A percentile compares a stretch with the other conserved stretches of the same genome.
Evolutionary conservation across 2,888 invertebrate species (phyloP).

Genomic region (Loripinus fragilis): DNA sequence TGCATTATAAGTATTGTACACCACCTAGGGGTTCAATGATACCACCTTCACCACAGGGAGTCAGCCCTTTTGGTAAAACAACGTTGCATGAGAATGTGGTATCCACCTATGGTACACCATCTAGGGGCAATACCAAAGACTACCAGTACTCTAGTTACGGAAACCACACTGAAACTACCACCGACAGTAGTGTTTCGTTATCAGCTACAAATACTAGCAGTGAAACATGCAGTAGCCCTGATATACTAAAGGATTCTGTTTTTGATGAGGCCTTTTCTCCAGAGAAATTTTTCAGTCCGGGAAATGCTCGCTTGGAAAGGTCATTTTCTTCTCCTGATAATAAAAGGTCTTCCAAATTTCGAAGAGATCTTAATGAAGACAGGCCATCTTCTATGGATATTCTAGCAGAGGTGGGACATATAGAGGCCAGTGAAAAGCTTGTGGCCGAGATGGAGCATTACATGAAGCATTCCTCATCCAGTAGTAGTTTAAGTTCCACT

Average conservation of each 20-base stretch:
- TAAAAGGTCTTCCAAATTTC: conserved; percentile 29
- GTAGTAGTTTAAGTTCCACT: conserved; percentile 50
- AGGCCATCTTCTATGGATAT: conserved; percentile 62
- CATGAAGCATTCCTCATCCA: conserved; percentile 68
- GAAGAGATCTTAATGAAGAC: conserved; percentile 38
- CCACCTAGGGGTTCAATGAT: conserved; percentile 61
- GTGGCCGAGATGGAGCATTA: conserved; percentile 79
- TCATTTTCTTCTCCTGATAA: conserved; percentile 55
- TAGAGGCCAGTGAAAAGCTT: conserved; percentile 72
- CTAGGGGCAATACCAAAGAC: conserved; percentile 9
- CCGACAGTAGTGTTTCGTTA: conserved; percentile 54
- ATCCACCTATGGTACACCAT: conserved; percentile 38
- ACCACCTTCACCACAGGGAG: conserved; percentile 30
- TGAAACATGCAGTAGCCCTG: conserved; percentile 61
- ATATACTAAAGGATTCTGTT: conserved; percentile 51
- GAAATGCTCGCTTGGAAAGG: conserved; percentile 36
- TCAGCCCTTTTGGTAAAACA: conserved; percentile 17
- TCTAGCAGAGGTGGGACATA: conserved; percentile 43
- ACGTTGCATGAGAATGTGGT: conserved; percentile 38
- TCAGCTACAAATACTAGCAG: conserved; percentile 56
- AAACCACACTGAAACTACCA: conserved; percentile 11
- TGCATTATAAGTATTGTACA: conserved; percentile 59
- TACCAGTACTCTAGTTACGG: conserved; percentile 7
- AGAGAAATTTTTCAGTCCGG: conserved; percentile 30
- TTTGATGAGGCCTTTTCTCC: conserved; percentile 48